A percentile compares a stretch with the other conserved stretches of the same genome.
Conservation (phyloP, 2,888 invertebrate genomes). For the Punctoribates punctum region DNA sequence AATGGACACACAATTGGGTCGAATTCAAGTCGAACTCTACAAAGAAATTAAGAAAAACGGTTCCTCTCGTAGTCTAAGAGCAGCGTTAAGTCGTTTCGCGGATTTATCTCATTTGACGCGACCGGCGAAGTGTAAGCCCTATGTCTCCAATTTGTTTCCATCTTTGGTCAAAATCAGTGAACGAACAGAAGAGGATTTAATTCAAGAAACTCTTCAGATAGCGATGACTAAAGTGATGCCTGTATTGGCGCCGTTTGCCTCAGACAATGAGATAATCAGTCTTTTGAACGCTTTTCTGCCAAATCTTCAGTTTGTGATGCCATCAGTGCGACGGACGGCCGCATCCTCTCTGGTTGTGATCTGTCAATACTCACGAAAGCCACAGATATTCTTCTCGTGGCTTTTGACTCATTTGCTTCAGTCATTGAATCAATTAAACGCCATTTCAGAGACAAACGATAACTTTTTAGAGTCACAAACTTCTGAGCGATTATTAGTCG, state of each 20-base stretch:
- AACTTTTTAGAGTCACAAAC: slow-evolving; percentile 18
- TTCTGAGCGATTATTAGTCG: slow-evolving; percentile 33
- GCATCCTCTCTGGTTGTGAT: slow-evolving; percentile 74
- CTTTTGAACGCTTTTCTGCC: slow-evolving; percentile 65
- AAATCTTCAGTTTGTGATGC: slow-evolving; percentile 64
- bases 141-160: slow-evolving; percentile 69
- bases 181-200: slow-evolving; percentile 65
- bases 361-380: slow-evolving; percentile 72
- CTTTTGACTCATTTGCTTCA: slow-evolving; percentile 56
- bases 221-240: slow-evolving; percentile 65
- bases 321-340: slow-evolving; percentile 75
- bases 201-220: slow-evolving; percentile 65
- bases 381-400: slow-evolving; percentile 63
- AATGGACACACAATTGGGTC: slow-evolving; percentile 65
- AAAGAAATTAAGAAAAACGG: slow-evolving; percentile 78
- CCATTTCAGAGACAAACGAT: slow-evolving; percentile 15
- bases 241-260: slow-evolving; percentile 66
- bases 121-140: slow-evolving; percentile 71
- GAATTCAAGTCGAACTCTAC: slow-evolving; percentile 73
- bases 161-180: slow-evolving; percentile 68
- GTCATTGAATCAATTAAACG: slow-evolving; percentile 29
- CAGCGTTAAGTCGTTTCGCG: slow-evolving; percentile 72
- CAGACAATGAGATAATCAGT: slow-evolving; percentile 68
- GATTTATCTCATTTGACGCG: slow-evolving; percentile 68
- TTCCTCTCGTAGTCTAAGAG: slow-evolving; percentile 65